These are phyloP conservation scores for Montifringilla adamsi DNA, from an alignment of 2,113 vertebrate species.

Conservation along the genomic window DNA sequence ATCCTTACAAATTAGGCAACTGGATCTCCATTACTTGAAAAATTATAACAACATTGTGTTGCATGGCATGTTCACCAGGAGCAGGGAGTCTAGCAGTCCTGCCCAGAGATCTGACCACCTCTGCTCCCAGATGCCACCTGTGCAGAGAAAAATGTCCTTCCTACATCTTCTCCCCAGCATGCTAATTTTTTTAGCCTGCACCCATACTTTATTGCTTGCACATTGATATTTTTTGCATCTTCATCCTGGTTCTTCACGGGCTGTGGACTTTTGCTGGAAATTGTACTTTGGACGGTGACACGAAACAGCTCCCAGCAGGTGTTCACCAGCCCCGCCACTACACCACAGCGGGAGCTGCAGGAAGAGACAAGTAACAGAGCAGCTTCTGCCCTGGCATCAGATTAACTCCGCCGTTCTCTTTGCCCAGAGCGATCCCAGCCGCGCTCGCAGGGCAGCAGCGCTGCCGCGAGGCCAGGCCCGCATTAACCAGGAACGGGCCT, in stretches of 20 bases:
- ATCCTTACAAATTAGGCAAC: background rate
- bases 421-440: background rate
- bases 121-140: background rate
- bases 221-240: background rate
- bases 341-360: background rate
- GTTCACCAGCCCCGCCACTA: background rate
- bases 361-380: background rate
- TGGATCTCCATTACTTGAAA: background rate
- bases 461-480: background rate
- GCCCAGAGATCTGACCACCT: background rate
- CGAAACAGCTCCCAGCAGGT: background rate
- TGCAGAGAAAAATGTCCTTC: background rate
- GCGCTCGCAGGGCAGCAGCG: fast-evolving
- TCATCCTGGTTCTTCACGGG: background rate
- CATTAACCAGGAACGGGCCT: fast-evolving
- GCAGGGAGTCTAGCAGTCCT: background rate
- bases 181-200: background rate
- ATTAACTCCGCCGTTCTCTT: background rate
- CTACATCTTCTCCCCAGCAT: fast-evolving
- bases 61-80: fast-evolving
- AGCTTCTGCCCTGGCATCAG: too few species aligned
- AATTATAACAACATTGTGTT: fast-evolving
- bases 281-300: fast-evolving
- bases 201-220: background rate
- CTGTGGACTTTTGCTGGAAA: background rate